phyloP scores from a whole-genome alignment of 2,797 vertebrate genomes.

The Pangasius sanitwongsei region DNA sequence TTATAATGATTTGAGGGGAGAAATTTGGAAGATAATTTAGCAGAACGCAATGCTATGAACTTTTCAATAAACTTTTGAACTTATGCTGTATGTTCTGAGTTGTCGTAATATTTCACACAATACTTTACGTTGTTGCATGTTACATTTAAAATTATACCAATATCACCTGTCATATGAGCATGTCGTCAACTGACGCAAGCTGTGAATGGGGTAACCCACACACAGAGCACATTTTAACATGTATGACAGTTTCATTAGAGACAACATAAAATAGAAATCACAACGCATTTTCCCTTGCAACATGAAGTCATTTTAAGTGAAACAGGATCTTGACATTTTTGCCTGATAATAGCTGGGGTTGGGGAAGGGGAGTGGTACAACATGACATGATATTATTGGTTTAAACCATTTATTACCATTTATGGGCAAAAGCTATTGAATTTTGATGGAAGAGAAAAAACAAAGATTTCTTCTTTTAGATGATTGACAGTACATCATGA shows the following conservation, averaged over 20 bases:
- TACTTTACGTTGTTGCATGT: background rate
- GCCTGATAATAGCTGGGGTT: background rate
- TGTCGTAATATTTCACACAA: background rate
- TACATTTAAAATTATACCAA: background rate
- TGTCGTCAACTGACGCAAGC: background rate
- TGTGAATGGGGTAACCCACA: background rate
- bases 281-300: no score
- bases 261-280: no score
- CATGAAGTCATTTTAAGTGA: background rate
- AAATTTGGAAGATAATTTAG: background rate
- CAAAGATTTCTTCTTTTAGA: background rate
- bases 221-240: background rate
- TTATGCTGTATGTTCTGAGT: background rate
- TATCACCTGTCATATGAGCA: background rate
- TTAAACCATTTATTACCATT: background rate
- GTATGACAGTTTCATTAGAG: background rate
- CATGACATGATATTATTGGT: background rate
- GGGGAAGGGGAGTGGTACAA: background rate
- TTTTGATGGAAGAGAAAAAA: background rate
- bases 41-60: background rate
- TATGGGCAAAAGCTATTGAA: background rate
- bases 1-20: background rate
- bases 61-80: conserved; percentile 23
- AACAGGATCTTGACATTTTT: background rate
- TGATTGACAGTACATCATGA: background rate